Percentiles rank a stretch among this genome's conserved stretches.
phyloP scores from a whole-genome alignment of 2,888 invertebrate species.

The Hoplodrina ambigua region DNA sequence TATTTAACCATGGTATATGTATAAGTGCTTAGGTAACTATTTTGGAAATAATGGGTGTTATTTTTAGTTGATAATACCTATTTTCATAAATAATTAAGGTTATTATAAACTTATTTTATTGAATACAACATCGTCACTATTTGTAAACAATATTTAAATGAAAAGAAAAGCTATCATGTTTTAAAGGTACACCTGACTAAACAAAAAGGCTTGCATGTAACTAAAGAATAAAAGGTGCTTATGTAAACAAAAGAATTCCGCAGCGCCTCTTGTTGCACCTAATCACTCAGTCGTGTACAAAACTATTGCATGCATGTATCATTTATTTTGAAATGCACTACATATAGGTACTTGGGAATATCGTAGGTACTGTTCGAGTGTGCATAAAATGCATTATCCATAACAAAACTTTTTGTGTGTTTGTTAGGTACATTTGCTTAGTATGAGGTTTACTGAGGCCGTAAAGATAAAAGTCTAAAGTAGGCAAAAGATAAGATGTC shows the following conservation, averaged over 20 bases:
- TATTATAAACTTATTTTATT: neutral
- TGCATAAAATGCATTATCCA: conserved; percentile 4
- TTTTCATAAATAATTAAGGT: neutral
- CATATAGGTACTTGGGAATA: neutral
- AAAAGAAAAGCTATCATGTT: too few species aligned
- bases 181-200: conserved; percentile 24
- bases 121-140: neutral
- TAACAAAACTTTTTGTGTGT: conserved; percentile 11
- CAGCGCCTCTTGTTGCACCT: conserved; percentile 13
- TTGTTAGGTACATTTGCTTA: conserved; percentile 15
- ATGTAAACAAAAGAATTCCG: conserved; percentile 39
- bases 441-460: conserved; percentile 15
- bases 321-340: conserved; percentile 17
- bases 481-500: conserved; percentile 45
- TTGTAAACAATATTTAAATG: neutral
- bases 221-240: conserved; percentile 10
- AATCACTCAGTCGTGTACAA: conserved; percentile 4
- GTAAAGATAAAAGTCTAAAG: conserved; percentile 41
- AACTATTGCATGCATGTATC: conserved; percentile 10
- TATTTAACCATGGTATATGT: too few species aligned
- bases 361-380: neutral
- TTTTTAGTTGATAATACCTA: too few species aligned
- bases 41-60: too few species aligned
- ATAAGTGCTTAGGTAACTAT: too few species aligned
- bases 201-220: conserved; percentile 3